Percentiles rank a stretch among this genome's conserved stretches.
phyloP scores from a whole-genome alignment of 2,888 invertebrate species.

The Heliconius aoede region DNA sequence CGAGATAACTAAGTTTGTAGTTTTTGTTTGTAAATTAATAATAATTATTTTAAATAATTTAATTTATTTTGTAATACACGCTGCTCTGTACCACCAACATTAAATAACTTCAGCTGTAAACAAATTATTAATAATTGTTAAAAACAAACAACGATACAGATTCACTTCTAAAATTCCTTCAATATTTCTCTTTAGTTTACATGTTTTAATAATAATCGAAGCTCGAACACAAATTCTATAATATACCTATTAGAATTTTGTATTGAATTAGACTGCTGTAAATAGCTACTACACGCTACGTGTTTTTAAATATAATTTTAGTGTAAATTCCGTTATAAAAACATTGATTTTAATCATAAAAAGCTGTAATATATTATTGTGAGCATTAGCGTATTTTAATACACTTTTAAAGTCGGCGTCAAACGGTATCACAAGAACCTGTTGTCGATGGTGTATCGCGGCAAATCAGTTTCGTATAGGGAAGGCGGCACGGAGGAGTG shows the following conservation, averaged over 20 bases:
- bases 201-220: background rate
- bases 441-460: constrained; percentile 53
- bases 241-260: too few species aligned
- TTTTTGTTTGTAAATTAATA: background rate
- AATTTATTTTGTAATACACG: background rate
- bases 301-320: constrained; percentile 11
- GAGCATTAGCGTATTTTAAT: constrained; percentile 24
- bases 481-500: constrained; percentile 44
- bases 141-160: background rate
- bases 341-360: constrained; percentile 25
- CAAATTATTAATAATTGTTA: background rate
- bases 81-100: background rate
- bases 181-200: background rate
- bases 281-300: background rate
- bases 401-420: constrained; percentile 41
- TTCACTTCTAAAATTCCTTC: background rate
- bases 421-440: constrained; percentile 52
- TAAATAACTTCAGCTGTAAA: background rate
- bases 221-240: too few species aligned
- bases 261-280: background rate
- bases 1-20: background rate
- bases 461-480: constrained; percentile 69
- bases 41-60: background rate
- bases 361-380: constrained; percentile 11
- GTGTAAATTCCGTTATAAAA: constrained; percentile 24